Evolutionary conservation across 1,140 invertebrate species (phyloP).

Genomic region (Bactericera cockerelli): DNA sequence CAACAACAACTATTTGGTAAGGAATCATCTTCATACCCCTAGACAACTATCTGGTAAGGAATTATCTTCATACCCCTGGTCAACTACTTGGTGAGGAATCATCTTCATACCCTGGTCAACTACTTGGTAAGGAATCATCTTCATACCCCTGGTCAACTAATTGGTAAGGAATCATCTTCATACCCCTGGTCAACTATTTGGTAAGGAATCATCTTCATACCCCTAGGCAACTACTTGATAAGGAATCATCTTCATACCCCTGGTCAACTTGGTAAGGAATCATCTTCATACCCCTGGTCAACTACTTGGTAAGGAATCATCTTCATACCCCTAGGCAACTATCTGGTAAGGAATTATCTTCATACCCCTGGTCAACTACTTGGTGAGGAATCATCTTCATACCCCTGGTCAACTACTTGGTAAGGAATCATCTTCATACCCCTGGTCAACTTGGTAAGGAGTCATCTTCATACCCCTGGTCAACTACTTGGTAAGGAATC

Average conservation of each 20-base stretch:
- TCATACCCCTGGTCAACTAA: constrained; percentile 63
- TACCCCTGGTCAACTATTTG: too few relatives aligned
- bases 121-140: constrained; percentile 47
- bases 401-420: constrained; percentile 60
- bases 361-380: too few relatives aligned
- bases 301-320: too few relatives aligned
- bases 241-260: constrained; percentile 6
- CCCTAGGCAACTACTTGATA: constrained; percentile 63
- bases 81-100: constrained; percentile 61
- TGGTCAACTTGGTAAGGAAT: constrained; percentile 64
- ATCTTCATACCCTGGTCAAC: constrained; percentile 65
- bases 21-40: too few relatives aligned
- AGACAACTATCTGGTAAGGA: constrained; percentile 52
- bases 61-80: too few relatives aligned
- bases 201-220: too few relatives aligned
- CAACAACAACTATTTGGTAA: too few relatives aligned
- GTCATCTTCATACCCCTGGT: constrained; percentile 63
- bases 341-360: constrained; percentile 39
- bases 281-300: constrained; percentile 62
- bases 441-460: too few relatives aligned
- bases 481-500: constrained; percentile 59
- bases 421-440: constrained; percentile 27
- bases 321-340: too few relatives aligned
- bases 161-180: constrained; percentile 36
- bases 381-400: constrained; percentile 64